Conservation (phyloP, 1,140 invertebrate species). For the Conus betulinus region DNA sequence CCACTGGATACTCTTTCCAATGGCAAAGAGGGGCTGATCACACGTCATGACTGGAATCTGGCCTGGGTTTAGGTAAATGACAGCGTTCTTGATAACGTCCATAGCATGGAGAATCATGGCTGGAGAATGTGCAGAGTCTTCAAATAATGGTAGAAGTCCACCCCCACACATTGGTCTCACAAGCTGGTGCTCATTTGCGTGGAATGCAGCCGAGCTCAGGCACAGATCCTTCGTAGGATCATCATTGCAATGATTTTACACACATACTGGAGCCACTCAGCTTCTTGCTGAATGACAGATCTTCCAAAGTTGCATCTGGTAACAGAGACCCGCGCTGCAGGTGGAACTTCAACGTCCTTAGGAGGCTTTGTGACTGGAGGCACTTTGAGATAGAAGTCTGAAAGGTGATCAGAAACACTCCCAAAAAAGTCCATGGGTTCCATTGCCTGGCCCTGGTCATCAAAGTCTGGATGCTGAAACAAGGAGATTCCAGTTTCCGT, state of each 20-base stretch:
- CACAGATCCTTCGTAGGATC: neutral
- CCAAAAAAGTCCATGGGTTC: neutral
- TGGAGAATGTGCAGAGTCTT: too few relatives aligned
- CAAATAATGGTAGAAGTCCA: too few relatives aligned
- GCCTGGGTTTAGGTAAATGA: too few relatives aligned
- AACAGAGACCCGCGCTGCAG: neutral
- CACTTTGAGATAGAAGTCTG: slow-evolving; percentile 1
- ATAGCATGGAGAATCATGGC: too few relatives aligned
- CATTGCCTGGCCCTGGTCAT: neutral
- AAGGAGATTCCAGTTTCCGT: neutral
- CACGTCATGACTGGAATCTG: too few relatives aligned
- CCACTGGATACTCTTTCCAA: too few relatives aligned
- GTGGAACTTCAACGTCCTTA: neutral
- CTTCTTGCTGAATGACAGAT: neutral
- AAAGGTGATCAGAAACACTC: neutral
- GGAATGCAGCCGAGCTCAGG: slow-evolving; percentile 1
- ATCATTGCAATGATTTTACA: slow-evolving; percentile 7
- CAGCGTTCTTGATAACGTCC: too few relatives aligned
- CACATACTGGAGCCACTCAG: slow-evolving; percentile 6
- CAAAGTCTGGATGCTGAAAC: slow-evolving; percentile 4
- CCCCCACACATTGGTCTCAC: neutral
- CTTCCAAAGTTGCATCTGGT: neutral
- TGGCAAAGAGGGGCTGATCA: too few relatives aligned
- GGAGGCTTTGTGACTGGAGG: neutral
- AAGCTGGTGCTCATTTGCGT: slow-evolving; percentile 6